These are phyloP conservation scores for Kradibia gibbosae DNA, from an alignment of 1,140 invertebrate species.

Conservation along the genomic window DNA sequence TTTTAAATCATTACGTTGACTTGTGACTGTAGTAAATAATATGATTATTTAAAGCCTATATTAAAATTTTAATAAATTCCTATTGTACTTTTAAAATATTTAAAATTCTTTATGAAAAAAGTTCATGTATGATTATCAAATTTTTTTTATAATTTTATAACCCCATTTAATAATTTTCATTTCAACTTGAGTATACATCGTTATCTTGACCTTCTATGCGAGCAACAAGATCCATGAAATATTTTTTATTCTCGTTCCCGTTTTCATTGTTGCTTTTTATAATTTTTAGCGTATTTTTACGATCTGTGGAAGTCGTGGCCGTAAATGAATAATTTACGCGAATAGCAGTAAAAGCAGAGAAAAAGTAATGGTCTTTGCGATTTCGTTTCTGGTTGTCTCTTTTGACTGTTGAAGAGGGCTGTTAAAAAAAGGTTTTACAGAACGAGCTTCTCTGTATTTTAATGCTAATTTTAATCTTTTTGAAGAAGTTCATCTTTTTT, in stretches of 20 bases:
- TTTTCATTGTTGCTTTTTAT: constrained; percentile 41
- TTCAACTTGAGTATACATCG: not conserved
- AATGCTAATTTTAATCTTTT: constrained; percentile 33
- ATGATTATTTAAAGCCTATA: too few species aligned
- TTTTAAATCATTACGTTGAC: too few species aligned
- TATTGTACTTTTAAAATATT: too few species aligned
- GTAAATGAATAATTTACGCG: constrained; percentile 30
- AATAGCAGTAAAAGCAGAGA: constrained; percentile 20
- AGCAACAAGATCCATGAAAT: constrained; percentile 28
- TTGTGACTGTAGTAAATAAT: too few species aligned
- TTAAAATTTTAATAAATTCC: too few species aligned
- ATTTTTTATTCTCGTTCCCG: not conserved
- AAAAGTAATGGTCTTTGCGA: constrained; percentile 36
- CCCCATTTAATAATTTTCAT: not conserved
- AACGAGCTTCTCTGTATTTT: not conserved
- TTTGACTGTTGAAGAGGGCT: constrained; percentile 5
- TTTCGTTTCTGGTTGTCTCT: constrained; percentile 16
- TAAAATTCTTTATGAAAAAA: too few species aligned
- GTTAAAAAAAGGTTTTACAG: constrained; percentile 8
- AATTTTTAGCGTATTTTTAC: constrained; percentile 39
- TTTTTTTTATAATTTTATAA: not conserved
- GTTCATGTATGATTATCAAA: too few species aligned
- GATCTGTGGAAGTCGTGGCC: not conserved
- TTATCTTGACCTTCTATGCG: constrained; percentile 1
- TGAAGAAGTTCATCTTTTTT: constrained; percentile 29